phyloP scores from a whole-genome alignment of 2,888 invertebrate species.

The Meteorus colon region DNA sequence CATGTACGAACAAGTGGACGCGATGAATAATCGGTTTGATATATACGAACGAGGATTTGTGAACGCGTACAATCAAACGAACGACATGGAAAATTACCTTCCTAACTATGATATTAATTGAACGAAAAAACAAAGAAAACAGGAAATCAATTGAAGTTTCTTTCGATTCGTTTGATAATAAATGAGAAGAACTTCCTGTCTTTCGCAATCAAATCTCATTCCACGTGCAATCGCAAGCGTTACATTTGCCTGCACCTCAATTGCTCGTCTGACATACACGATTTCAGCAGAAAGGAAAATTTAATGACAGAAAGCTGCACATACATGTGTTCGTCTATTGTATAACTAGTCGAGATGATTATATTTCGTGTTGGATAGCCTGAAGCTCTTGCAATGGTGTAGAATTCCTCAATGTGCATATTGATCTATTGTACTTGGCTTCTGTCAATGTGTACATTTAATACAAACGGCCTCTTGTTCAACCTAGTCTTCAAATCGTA shows the following conservation, averaged over 20 bases:
- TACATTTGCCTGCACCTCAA: too few relatives aligned
- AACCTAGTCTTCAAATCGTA: not conserved
- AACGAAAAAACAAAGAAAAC: not conserved
- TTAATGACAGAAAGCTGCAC: not conserved
- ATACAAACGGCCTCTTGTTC: not conserved
- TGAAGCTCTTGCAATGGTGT: not conserved
- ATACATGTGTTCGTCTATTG: not conserved
- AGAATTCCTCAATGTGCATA: not conserved
- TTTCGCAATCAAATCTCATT: not conserved
- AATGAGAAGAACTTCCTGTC: too few relatives aligned
- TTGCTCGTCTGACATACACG: too few relatives aligned
- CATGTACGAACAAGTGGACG: conserved; percentile 7
- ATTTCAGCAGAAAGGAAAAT: not conserved
- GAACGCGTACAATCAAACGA: not conserved
- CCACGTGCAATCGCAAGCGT: too few relatives aligned
- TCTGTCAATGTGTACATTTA: not conserved
- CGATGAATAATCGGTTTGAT: not conserved
- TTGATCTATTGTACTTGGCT: not conserved
- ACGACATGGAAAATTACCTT: not conserved
- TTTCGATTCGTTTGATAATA: too few relatives aligned
- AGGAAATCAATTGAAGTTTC: not conserved
- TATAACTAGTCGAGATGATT: not conserved
- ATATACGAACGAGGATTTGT: not conserved
- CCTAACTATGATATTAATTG: too few relatives aligned
- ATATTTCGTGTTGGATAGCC: not conserved